Conservation (phyloP, 2,888 invertebrate genomes). For the Oxyscelio sp. region DNA sequence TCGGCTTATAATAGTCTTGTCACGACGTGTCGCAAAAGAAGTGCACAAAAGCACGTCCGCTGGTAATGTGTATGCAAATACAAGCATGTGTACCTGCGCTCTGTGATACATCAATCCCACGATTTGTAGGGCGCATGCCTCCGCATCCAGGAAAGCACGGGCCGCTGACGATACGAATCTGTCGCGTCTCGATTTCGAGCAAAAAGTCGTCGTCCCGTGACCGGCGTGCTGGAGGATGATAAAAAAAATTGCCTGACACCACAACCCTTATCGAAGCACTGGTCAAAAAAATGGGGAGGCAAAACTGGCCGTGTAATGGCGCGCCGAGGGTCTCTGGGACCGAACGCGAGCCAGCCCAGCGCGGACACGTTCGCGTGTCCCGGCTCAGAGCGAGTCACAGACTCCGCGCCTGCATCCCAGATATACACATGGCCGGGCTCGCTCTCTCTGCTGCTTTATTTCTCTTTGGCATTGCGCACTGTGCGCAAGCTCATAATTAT, state of each 20-base stretch:
- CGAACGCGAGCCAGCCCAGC: conserved; percentile 37
- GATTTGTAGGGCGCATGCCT: conserved; percentile 88
- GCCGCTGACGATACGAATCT: conserved; percentile 75
- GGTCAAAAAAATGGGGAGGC: conserved; percentile 16
- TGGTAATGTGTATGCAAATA: conserved; percentile 77
- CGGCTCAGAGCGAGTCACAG: conserved; percentile 73
- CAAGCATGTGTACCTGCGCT: conserved; percentile 86
- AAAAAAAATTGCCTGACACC: too few species aligned
- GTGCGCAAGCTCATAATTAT: conserved; percentile 88
- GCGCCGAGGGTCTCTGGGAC: not conserved
- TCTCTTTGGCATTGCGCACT: conserved; percentile 75
- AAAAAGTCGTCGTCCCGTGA: not conserved
- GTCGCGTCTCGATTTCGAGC: conserved; percentile 51
- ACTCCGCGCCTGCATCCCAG: conserved; percentile 82
- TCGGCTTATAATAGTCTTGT: conserved; percentile 59
- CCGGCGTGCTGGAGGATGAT: too few species aligned
- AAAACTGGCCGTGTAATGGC: conserved; percentile 20
- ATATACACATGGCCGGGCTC: conserved; percentile 83
- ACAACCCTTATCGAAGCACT: too few species aligned
- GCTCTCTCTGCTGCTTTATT: conserved; percentile 78
- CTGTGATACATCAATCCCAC: conserved; percentile 87
- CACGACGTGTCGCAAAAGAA: conserved; percentile 65
- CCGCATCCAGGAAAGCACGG: conserved; percentile 84
- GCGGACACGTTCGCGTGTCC: conserved; percentile 71
- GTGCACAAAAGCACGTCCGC: conserved; percentile 62